These are phyloP conservation scores for Drosophila barbarae DNA, from an alignment of 2,888 invertebrate genomes.

Conservation along the genomic window DNA sequence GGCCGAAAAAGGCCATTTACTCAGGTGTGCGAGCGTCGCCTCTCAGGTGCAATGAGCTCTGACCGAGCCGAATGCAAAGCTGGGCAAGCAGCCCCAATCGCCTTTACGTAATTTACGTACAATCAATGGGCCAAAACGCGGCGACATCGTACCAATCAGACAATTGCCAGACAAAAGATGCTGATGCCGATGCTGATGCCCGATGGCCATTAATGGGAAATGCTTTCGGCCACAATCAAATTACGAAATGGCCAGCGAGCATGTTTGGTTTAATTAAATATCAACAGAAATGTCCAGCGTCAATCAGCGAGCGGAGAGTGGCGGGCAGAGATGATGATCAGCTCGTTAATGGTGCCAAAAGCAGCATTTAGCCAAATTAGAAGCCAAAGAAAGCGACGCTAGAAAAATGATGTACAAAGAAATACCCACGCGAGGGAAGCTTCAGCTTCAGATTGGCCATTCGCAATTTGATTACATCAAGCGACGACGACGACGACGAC, in stretches of 20 bases:
- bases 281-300: conserved; percentile 32
- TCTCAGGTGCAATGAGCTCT: conserved; percentile 61
- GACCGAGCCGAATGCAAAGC: conserved; percentile 47
- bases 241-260: conserved; percentile 53
- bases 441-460: conserved; percentile 34
- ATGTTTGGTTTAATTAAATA: conserved; percentile 54
- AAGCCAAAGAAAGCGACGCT: conserved; percentile 60
- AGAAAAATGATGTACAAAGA: conserved; percentile 40
- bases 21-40: conserved; percentile 1
- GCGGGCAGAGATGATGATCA: conserved; percentile 47
- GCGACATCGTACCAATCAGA: conserved; percentile 24
- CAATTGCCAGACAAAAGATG: conserved; percentile 34
- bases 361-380: conserved; percentile 64
- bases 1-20: conserved; percentile 20
- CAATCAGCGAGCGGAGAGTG: conserved; percentile 9
- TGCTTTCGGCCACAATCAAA: conserved; percentile 39
- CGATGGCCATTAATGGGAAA: conserved; percentile 31
- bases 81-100: conserved; percentile 43
- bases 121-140: conserved; percentile 54
- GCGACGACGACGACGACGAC: neutral
- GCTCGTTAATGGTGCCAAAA: conserved; percentile 63
- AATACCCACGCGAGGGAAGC: conserved; percentile 15
- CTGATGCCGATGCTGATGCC: conserved; percentile 20
- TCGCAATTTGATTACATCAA: conserved; percentile 73
- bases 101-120: conserved; percentile 60